A percentile compares a stretch with the other conserved stretches of the same genome.
Evolutionary conservation across 2,888 invertebrate genomes (phyloP).

Genomic region (Leuctra nigra): DNA sequence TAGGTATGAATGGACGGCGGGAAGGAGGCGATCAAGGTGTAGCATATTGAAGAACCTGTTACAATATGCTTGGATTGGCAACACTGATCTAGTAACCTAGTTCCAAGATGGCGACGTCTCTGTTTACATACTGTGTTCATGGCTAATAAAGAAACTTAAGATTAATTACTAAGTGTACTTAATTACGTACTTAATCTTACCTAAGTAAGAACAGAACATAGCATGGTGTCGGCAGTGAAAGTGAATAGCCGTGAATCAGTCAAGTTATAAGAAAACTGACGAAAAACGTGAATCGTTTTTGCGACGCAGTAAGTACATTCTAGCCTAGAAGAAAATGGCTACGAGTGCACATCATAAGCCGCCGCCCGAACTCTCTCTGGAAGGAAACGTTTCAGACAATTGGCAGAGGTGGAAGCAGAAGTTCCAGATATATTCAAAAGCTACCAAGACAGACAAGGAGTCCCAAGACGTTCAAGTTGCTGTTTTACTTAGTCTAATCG

Average conservation of each 20-base stretch:
- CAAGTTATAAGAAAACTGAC: neutral
- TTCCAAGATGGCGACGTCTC: no score
- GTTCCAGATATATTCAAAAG: neutral
- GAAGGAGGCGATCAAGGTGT: no score
- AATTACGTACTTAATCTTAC: no score
- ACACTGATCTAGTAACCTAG: no score
- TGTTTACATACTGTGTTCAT: no score
- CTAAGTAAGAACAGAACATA: no score
- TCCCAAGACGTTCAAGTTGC: neutral
- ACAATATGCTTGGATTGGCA: no score
- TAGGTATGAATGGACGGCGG: no score
- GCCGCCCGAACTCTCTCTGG: neutral
- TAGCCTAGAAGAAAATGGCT: neutral
- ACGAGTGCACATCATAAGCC: neutral
- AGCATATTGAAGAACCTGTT: no score
- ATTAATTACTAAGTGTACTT: no score
- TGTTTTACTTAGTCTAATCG: neutral
- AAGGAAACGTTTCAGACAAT: neutral
- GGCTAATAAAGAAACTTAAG: no score
- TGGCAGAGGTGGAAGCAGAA: neutral
- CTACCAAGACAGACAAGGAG: neutral
- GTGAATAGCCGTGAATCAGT: neutral
- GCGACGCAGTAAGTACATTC: neutral
- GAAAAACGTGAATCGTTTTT: neutral
- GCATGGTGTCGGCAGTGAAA: neutral